Conservation (phyloP, 2,797 vertebrate species). For the Kryptolebias ocellatus region DNA sequence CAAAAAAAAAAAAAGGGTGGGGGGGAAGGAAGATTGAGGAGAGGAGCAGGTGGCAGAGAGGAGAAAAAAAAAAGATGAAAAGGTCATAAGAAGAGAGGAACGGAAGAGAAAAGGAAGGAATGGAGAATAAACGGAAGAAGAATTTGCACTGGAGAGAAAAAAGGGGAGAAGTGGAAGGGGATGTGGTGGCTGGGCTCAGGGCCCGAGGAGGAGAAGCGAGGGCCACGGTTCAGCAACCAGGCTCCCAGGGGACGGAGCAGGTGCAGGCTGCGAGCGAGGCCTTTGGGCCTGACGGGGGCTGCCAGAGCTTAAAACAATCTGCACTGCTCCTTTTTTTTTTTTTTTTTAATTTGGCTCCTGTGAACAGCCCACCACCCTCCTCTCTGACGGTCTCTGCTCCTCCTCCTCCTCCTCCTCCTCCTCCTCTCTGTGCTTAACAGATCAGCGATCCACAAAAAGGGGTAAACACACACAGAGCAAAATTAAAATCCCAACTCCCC, state of each 20-base stretch:
- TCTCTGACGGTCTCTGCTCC: constrained; percentile 62
- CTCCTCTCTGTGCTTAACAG: constrained; percentile 76
- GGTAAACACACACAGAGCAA: constrained; percentile 99
- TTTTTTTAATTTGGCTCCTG: constrained; percentile 92
- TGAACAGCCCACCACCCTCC: constrained; percentile 75
- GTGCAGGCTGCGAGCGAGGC: constrained; percentile 97
- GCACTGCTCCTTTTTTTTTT: constrained; percentile 79
- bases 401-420: constrained; percentile 56
- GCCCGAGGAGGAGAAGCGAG: constrained; percentile 82
- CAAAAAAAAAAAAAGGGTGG: constrained; percentile 41
- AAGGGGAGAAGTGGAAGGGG: constrained; percentile 27
- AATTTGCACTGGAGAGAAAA: constrained; percentile 18
- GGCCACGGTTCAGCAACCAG: constrained; percentile 96
- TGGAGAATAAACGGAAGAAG: constrained; percentile 1
- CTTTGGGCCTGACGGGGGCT: constrained; percentile 94
- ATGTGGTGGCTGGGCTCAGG: constrained; percentile 75
- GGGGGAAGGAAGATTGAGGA: too few species aligned
- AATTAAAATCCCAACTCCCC: constrained; percentile 99
- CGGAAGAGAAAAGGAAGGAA: constrained; percentile 25
- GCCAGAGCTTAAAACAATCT: constrained; percentile 98
- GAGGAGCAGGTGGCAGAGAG: constrained; percentile 70
- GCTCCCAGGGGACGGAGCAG: constrained; percentile 96
- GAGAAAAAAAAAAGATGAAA: constrained; percentile 58
- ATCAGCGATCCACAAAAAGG: constrained; percentile 97
- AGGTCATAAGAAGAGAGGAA: constrained; percentile 44